Percentiles rank a stretch among this genome's conserved stretches.
phyloP scores from a whole-genome alignment of 2,888 invertebrate species.

The Lissonota sp. region DNA sequence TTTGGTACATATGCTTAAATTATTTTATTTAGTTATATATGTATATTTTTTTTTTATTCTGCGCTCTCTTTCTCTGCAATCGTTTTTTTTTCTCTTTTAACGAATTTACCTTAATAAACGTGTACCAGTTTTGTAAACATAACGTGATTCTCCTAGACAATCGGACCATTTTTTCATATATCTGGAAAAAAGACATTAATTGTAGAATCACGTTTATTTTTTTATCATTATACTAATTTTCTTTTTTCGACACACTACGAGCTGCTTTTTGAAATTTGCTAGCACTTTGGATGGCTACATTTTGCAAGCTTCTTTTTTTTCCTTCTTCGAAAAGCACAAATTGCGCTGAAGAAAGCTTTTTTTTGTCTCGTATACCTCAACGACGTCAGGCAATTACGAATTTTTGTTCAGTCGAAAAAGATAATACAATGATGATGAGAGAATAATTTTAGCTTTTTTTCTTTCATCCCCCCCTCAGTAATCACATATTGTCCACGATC shows the following conservation, averaged over 20 bases:
- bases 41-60: slow-evolving; percentile 19
- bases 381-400: slow-evolving; percentile 41
- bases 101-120: slow-evolving; percentile 68
- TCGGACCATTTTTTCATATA: slow-evolving; percentile 69
- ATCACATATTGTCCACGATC: background rate
- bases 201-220: slow-evolving; percentile 40
- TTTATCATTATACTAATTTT: background rate
- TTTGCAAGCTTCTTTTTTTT: background rate
- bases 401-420: no score
- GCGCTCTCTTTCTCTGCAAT: slow-evolving; percentile 13
- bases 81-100: slow-evolving; percentile 32
- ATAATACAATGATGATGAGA: background rate
- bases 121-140: slow-evolving; percentile 71
- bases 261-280: no score
- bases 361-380: background rate
- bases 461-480: background rate
- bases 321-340: background rate
- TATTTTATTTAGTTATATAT: slow-evolving; percentile 46
- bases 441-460: background rate
- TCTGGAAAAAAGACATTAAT: slow-evolving; percentile 67
- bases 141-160: slow-evolving; percentile 70
- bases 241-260: background rate
- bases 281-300: no score
- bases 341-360: background rate
- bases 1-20: slow-evolving; percentile 47